These are phyloP conservation scores for Cervus canadensis DNA, from an alignment of 2,113 vertebrate species.

Conservation along the genomic window DNA sequence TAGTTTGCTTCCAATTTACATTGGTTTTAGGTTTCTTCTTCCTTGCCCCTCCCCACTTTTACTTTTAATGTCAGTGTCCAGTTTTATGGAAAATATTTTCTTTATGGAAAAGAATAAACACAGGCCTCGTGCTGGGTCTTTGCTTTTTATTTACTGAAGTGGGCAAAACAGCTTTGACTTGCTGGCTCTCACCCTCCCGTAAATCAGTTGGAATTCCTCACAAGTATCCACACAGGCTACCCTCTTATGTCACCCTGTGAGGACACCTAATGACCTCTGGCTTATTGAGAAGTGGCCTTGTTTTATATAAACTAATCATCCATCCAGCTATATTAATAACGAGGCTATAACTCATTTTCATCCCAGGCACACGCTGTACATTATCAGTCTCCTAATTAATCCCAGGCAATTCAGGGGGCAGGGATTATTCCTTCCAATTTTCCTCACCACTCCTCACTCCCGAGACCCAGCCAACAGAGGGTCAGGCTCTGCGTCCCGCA, in stretches of 20 bases:
- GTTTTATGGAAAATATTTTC: constrained; percentile 51
- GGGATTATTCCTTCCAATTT: constrained; percentile 66
- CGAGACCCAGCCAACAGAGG: constrained; percentile 11
- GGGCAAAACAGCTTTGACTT: not conserved
- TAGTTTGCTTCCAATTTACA: constrained; percentile 62
- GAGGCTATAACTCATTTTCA: constrained; percentile 72
- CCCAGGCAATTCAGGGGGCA: constrained; percentile 69
- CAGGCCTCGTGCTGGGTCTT: not conserved
- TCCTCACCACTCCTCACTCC: constrained; percentile 32
- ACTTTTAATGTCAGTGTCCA: constrained; percentile 43
- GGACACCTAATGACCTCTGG: constrained; percentile 54
- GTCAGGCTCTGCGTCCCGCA: not conserved
- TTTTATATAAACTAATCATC: constrained; percentile 63
- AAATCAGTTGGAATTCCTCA: constrained; percentile 20
- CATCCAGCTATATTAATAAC: constrained; percentile 63
- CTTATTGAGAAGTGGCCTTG: constrained; percentile 67
- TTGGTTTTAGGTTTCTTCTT: constrained; percentile 62
- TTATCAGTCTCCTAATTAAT: constrained; percentile 74
- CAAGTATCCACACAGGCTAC: not conserved
- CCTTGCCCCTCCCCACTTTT: not conserved
- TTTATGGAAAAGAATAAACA: constrained; percentile 20
- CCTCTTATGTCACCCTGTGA: constrained; percentile 42
- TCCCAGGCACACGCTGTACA: constrained; percentile 60
- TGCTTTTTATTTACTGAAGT: constrained; percentile 45
- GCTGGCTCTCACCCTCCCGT: not conserved